phyloP scores from a whole-genome alignment of 2,113 vertebrate species.

The Amphiprion ocellaris region DNA sequence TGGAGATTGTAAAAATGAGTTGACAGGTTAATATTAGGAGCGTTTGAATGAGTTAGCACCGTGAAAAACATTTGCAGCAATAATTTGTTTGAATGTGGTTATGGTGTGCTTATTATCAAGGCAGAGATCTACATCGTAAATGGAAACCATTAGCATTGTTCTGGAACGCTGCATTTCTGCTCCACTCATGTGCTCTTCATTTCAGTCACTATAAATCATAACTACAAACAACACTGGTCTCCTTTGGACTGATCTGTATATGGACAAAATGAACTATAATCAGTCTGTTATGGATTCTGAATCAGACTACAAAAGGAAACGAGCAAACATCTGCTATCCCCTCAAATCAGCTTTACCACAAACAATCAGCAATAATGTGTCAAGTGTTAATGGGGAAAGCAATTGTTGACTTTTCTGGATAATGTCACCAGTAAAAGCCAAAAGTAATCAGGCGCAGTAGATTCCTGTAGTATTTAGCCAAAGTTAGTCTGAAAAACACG shows the following conservation, averaged over 20 bases:
- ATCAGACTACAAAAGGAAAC: conserved; percentile 7
- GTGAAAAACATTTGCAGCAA: neutral
- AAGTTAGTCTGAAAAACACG: too few species aligned
- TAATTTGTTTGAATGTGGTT: conserved; percentile 25
- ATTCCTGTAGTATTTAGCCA: too few species aligned
- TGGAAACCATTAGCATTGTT: conserved; percentile 16
- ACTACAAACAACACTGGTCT: neutral
- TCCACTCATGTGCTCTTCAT: neutral
- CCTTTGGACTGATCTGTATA: neutral
- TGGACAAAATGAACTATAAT: neutral
- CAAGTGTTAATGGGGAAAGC: too few species aligned
- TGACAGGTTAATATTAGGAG: conserved; percentile 26
- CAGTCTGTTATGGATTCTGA: neutral
- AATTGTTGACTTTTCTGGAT: too few species aligned
- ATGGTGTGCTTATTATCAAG: neutral
- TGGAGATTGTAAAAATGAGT: conserved; percentile 1
- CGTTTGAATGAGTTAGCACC: conserved; percentile 9
- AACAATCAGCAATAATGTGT: too few species aligned
- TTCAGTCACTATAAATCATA: conserved; percentile 6
- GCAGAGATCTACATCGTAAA: neutral
- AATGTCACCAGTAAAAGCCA: too few species aligned
- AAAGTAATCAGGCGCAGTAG: too few species aligned
- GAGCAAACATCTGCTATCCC: neutral
- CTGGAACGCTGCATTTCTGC: neutral
- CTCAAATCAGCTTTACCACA: too few species aligned